Percentiles rank a stretch among this genome's conserved stretches.
Evolutionary conservation across 2,113 vertebrate genomes (phyloP).

Genomic region (Alligator mississippiensis): DNA sequence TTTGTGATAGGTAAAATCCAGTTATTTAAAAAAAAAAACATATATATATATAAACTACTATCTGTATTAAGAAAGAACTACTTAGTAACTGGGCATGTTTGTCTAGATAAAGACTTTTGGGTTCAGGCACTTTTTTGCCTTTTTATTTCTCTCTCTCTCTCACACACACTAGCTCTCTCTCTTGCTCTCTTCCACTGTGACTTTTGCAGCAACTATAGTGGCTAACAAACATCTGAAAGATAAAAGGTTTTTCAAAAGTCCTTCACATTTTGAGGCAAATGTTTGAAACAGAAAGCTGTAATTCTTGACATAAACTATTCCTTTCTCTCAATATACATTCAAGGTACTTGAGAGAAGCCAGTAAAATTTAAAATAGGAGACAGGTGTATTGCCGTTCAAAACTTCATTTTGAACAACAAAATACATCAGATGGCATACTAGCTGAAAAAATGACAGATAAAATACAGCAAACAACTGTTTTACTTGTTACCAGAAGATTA

Average conservation of each 20-base stretch:
- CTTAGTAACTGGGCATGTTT: not conserved
- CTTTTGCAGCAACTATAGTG: conserved; percentile 14
- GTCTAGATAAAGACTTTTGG: not conserved
- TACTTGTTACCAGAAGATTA: not conserved
- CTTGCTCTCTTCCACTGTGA: not conserved
- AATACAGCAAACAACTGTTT: not conserved
- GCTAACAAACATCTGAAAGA: conserved; percentile 28
- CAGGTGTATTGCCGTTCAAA: not conserved
- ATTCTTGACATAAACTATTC: conserved; percentile 24
- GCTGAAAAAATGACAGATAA: not conserved
- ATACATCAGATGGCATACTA: not conserved
- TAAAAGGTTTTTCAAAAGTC: conserved; percentile 49
- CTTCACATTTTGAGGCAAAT: not conserved
- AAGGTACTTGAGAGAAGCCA: not conserved
- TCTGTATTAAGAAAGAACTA: not conserved
- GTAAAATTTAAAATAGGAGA: conserved; percentile 13
- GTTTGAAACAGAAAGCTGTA: conserved; percentile 24
- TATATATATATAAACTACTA: not conserved
- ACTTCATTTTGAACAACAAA: not conserved
- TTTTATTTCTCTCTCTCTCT: not conserved
- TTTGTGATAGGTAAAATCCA: not conserved
- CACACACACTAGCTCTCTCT: not conserved
- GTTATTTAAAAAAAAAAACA: not conserved
- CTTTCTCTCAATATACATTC: not conserved
- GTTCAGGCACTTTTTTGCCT: not conserved